Base-by-base conservation (phyloP, 2,113 vertebrate genomes). In the Aegotheles bennettii region DNA sequence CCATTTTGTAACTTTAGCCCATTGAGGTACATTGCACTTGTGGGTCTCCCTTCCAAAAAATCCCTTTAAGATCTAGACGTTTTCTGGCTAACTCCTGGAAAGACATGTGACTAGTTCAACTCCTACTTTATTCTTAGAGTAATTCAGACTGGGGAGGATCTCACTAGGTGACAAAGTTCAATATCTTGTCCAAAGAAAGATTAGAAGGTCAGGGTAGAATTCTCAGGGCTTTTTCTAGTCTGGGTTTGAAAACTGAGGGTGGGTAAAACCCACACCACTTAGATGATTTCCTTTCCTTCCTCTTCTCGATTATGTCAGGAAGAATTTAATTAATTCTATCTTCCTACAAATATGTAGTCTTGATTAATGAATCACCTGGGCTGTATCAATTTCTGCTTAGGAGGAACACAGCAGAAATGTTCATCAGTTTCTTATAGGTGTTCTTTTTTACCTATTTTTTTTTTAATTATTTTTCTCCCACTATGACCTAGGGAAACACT, bases 381-480 rank as follows among this genome's bases (percentile, higher is more conserved):
- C 14, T 48, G 24, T 60, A 60, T 15, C 7, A 26, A 12, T 60
- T 59, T 71, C 16, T 65, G 11, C 31, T 63, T 13, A 83, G 20
- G 28, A 71, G n/a, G n/a, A 90, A 77, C 17, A 47, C 21, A 74
- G 15, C 0, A 2, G 16, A 68, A 18, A 57, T 79, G 10, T 63
- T 88, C 0, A 64, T 31, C 10, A n/a, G 14, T 19, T 69, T 47
- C 28, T 54, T 19, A 19, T 50, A 12, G n/a, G n/a, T n/a, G 11
- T 25, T 17, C 28, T 29, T 19, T 31, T 28, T 10, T 48, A 7
- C 10, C 10, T 19, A 28, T 14, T 14, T n/a, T 3, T 13, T 8
- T 10, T 47, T 50, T 36, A 29, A 42, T 15, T 19, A 11, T 23
- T 13, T 2, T 1, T 3, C 2, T 74, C 6, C 5, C 16, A 11